These are phyloP conservation scores for Megalonaias nervosa DNA, from an alignment of 1,140 invertebrate genomes.

Conservation along the genomic window DNA sequence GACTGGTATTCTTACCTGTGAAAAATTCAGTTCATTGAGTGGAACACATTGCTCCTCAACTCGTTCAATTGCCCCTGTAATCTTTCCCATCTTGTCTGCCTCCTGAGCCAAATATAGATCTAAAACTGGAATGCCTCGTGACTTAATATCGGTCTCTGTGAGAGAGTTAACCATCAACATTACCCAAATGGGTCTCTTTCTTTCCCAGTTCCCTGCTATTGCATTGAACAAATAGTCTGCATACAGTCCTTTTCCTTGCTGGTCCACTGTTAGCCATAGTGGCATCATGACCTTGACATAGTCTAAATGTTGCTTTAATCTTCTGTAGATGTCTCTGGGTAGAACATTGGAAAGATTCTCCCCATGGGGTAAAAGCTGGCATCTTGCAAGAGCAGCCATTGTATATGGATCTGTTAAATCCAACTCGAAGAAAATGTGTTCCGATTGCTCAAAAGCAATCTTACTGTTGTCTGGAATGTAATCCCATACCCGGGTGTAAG, in stretches of 20 bases:
- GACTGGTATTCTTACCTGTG: conserved; percentile 70
- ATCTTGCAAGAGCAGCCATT: conserved; percentile 71
- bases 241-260: conserved; percentile 73
- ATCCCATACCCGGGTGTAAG: conserved; percentile 76
- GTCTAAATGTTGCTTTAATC: conserved; percentile 74
- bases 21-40: conserved; percentile 74
- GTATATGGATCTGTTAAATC: conserved; percentile 75
- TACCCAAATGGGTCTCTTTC: conserved; percentile 76
- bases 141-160: conserved; percentile 74
- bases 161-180: conserved; percentile 76
- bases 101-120: conserved; percentile 76
- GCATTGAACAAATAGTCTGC: conserved; percentile 74
- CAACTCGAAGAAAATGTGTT: conserved; percentile 75
- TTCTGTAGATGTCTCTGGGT: conserved; percentile 71
- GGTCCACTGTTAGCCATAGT: conserved; percentile 73
- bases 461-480: conserved; percentile 75
- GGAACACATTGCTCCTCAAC: conserved; percentile 77
- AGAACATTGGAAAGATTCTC: conserved; percentile 72
- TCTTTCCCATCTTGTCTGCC: conserved; percentile 73
- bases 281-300: conserved; percentile 72
- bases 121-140: conserved; percentile 74
- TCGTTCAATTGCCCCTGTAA: conserved; percentile 74
- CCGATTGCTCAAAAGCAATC: conserved; percentile 72
- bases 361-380: conserved; percentile 74
- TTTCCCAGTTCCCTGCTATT: conserved; percentile 75